These are phyloP conservation scores for Tachina grossa DNA, from an alignment of 2,888 invertebrate genomes.

Conservation along the genomic window DNA sequence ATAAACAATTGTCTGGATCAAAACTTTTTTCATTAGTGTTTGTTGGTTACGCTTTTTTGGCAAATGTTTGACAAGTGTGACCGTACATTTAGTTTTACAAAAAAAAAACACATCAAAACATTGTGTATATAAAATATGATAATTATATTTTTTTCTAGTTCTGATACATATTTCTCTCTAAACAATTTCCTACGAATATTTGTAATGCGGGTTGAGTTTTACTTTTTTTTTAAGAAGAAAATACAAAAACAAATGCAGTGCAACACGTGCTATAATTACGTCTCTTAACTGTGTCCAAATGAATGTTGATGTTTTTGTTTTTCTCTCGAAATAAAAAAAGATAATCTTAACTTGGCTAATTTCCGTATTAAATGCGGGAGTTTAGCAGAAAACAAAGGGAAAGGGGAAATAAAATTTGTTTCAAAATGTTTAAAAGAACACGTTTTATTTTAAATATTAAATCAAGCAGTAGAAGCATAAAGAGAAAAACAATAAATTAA, in stretches of 20 bases:
- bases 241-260: neutral
- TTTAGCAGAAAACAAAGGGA: neutral
- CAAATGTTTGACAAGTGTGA: too few relatives aligned
- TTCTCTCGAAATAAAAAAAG: conserved; percentile 1
- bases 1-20: too few relatives aligned
- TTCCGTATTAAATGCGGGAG: conserved; percentile 67
- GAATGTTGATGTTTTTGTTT: neutral
- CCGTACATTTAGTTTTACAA: too few relatives aligned
- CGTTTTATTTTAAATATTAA: conserved; percentile 55
- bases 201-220: conserved; percentile 49
- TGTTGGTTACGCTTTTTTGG: too few relatives aligned
- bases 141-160: neutral
- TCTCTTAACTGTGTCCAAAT: conserved; percentile 54
- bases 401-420: conserved; percentile 15
- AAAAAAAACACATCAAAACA: neutral
- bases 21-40: too few relatives aligned
- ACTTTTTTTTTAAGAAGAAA: neutral
- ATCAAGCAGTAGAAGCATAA: conserved; percentile 44
- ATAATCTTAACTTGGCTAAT: conserved; percentile 45
- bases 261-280: conserved; percentile 71
- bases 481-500: conserved; percentile 7
- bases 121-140: neutral
- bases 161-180: neutral
- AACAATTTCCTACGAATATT: neutral
- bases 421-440: conserved; percentile 53